Conservation (phyloP, 2,888 invertebrate species). For the Caprella mutica region DNA sequence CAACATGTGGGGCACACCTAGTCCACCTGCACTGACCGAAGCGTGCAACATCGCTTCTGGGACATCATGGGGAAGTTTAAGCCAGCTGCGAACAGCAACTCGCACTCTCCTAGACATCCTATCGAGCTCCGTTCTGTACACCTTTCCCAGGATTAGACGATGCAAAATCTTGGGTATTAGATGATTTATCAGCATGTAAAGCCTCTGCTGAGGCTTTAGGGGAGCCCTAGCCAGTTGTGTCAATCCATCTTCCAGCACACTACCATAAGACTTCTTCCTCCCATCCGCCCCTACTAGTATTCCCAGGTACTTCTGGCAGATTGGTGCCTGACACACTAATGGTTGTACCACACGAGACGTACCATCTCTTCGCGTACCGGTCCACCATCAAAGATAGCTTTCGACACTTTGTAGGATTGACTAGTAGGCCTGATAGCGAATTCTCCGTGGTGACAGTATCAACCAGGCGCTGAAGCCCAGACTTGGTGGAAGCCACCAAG, state of each 20-base stretch:
- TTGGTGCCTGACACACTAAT: no score
- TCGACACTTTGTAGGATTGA: no score
- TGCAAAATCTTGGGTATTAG: not conserved
- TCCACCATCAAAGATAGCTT: no score
- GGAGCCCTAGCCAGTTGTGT: not conserved
- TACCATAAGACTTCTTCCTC: not conserved
- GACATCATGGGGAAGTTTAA: not conserved
- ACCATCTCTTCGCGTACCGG: no score
- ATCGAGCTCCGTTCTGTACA: not conserved
- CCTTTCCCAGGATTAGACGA: not conserved
- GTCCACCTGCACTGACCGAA: no score
- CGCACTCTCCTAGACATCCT: not conserved
- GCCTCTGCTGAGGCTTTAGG: slow-evolving; percentile 4
- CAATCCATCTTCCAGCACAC: not conserved
- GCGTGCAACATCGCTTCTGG: not conserved
- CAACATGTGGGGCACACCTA: no score
- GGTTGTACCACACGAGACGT: no score
- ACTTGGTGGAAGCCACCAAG: no score
- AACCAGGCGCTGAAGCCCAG: no score
- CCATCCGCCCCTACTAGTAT: not conserved
- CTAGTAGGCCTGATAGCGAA: no score
- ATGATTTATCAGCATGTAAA: not conserved
- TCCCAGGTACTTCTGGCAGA: slow-evolving; percentile 1
- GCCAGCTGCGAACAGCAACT: not conserved
- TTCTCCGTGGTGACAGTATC: no score